Evolutionary conservation across 2,888 invertebrate genomes (phyloP), one percentile per base, ranked within the genome.

Genomic region (Melanostoma scalare): DNA sequence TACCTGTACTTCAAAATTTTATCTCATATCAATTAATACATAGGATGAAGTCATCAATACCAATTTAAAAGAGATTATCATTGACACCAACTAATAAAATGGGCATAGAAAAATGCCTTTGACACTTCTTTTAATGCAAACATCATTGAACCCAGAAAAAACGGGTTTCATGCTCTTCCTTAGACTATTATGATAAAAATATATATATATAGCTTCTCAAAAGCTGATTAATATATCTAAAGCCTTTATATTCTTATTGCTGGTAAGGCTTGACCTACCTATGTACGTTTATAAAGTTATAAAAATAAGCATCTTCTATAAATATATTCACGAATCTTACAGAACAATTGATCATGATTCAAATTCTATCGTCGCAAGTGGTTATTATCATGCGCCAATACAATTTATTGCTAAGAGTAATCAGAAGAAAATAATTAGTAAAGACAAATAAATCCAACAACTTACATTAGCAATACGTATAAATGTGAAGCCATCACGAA

Each of bases 281-380:
- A 35, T n/a, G 40, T 40, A 40, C 58, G 40, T 40, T 31, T 58
- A 50, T 40, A 42, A 42, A 60, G 53, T 44, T 61, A 53, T 38
- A 46, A 31, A 46, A n/a, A 30, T 33, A 55, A 31, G 35, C n/a
- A 56, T 38, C 55, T 44, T 58, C 55, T 58, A 77, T 44, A 77
- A 68, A 61, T 35, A 77, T 46, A 68, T 73, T 82, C 82, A 82
- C 68, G 77, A 77, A 52, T 63, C 38, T 42, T 10, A 30, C 9
- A 58, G 52, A 77, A 82, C 73, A 82, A 82, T 77, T 63, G 81
- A 46, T 82, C 77, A 73, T 77, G 63, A 77, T 44, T 82, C 46
- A 77, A 58, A 77, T 73, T 77, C 81, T 76, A 81, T 76, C 63
- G 77, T 68, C 73, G 38, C 77, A 61, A 50, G 68, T 44, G 77